These are phyloP conservation scores for Maccullochella peelii DNA, from an alignment of 2,113 vertebrate species.

Conservation along the genomic window DNA sequence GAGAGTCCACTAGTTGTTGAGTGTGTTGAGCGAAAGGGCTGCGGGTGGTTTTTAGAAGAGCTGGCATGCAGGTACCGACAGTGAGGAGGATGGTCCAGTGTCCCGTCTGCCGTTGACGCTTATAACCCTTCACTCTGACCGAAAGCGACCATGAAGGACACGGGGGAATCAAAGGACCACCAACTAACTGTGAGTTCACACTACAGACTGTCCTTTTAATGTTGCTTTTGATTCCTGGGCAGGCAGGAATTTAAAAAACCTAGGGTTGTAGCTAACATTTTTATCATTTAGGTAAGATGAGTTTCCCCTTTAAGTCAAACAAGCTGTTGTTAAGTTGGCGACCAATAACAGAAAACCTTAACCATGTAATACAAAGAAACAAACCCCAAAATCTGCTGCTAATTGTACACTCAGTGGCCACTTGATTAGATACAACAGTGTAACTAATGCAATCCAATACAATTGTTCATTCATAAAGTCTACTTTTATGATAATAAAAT, in stretches of 20 bases:
- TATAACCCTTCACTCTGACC: neutral
- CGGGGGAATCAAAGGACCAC: constrained; percentile 85
- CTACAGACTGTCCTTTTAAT: neutral
- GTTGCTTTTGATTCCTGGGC: neutral
- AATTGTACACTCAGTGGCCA: neutral
- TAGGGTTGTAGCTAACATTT: neutral
- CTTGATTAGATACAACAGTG: neutral
- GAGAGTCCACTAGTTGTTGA: neutral
- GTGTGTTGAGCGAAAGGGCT: neutral
- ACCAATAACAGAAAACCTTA: neutral
- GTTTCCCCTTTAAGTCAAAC: neutral
- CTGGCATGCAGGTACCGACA: constrained; percentile 42
- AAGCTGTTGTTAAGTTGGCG: neutral
- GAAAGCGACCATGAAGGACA: constrained; percentile 80
- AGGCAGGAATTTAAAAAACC: neutral
- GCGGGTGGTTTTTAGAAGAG: constrained; percentile 21
- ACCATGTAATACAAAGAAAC: neutral
- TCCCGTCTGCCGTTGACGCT: constrained; percentile 42
- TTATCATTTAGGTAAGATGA: neutral
- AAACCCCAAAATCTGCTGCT: neutral
- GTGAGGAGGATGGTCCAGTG: constrained; percentile 49
- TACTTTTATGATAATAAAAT: neutral
- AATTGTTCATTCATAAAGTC: too few relatives aligned
- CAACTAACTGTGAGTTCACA: constrained; percentile 84
- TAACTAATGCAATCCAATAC: too few relatives aligned